phyloP scores from a whole-genome alignment of 2,113 vertebrate genomes.

The Paralichthys olivaceus region DNA sequence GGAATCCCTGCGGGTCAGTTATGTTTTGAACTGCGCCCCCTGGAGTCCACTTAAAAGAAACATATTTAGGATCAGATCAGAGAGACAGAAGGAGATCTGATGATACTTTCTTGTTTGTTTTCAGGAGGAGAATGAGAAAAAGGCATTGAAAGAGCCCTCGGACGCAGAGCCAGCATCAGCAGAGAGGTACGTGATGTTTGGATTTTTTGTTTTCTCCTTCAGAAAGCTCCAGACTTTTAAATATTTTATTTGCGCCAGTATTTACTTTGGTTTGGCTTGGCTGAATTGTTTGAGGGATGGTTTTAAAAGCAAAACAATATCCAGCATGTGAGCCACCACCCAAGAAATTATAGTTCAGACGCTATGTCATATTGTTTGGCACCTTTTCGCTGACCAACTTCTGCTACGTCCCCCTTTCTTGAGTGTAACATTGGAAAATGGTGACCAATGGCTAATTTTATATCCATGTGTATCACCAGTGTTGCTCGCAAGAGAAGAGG shows the following conservation, averaged over 20 bases:
- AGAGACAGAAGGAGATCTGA: too few relatives aligned
- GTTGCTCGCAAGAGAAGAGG: constrained; percentile 90
- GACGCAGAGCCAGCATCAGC: constrained; percentile 94
- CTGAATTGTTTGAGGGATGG: background rate
- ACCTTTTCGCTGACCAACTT: background rate
- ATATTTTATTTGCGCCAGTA: background rate
- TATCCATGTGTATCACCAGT: constrained; percentile 71
- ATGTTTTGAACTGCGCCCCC: too few relatives aligned
- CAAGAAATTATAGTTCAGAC: constrained; percentile 7
- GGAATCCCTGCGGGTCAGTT: constrained; percentile 94
- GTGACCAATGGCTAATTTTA: background rate
- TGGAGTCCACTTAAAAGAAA: background rate
- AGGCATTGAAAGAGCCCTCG: constrained; percentile 91
- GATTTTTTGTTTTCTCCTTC: background rate
- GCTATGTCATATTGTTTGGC: background rate
- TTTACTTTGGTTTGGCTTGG: background rate
- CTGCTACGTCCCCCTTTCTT: background rate
- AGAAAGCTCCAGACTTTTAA: background rate
- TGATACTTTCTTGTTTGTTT: constrained; percentile 35
- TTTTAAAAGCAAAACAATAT: constrained; percentile 6
- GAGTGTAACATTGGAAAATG: background rate
- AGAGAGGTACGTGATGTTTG: constrained; percentile 88
- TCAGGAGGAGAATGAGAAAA: constrained; percentile 99
- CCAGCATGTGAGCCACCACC: constrained; percentile 5
- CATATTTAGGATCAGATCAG: background rate